phyloP scores from a whole-genome alignment of 1,140 invertebrate genomes.

The Venturia canescens region DNA sequence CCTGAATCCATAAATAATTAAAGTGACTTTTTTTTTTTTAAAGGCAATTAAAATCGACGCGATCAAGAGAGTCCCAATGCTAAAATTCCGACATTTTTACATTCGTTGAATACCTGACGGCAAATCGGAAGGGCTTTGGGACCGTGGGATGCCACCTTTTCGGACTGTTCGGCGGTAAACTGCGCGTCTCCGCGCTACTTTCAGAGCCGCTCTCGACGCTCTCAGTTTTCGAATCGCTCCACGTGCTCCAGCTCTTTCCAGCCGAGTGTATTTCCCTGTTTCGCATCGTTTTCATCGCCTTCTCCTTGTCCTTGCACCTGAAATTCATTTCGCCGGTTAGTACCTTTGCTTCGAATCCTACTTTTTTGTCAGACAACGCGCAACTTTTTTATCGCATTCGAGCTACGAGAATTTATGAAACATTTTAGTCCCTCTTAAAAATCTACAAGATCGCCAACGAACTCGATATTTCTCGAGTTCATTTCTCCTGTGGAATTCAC shows the following conservation, averaged over 20 bases:
- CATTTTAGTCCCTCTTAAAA: too few species aligned
- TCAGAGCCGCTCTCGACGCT: slow-evolving; percentile 66
- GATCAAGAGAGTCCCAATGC: too few species aligned
- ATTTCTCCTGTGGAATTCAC: too few species aligned
- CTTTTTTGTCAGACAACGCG: neutral
- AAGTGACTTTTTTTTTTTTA: too few species aligned
- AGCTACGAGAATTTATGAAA: too few species aligned
- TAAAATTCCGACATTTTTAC: too few species aligned
- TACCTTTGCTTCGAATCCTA: neutral
- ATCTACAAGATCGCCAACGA: too few species aligned
- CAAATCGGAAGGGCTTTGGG: slow-evolving; percentile 83
- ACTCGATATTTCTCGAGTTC: too few species aligned
- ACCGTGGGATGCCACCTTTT: slow-evolving; percentile 77
- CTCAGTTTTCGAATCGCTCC: slow-evolving; percentile 66
- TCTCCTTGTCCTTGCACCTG: slow-evolving; percentile 64
- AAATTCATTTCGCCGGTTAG: slow-evolving; percentile 20
- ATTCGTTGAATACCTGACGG: slow-evolving; percentile 76
- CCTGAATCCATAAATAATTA: slow-evolving; percentile 72
- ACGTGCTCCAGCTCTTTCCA: slow-evolving; percentile 66
- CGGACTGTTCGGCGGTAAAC: slow-evolving; percentile 66
- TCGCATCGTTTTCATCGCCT: slow-evolving; percentile 62
- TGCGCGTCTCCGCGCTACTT: slow-evolving; percentile 69
- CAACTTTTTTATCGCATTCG: too few species aligned
- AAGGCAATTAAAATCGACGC: too few species aligned
- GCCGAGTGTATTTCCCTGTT: slow-evolving; percentile 68